Base-by-base conservation (phyloP, 2,888 invertebrate species). In the Harpalus rufipes region DNA sequence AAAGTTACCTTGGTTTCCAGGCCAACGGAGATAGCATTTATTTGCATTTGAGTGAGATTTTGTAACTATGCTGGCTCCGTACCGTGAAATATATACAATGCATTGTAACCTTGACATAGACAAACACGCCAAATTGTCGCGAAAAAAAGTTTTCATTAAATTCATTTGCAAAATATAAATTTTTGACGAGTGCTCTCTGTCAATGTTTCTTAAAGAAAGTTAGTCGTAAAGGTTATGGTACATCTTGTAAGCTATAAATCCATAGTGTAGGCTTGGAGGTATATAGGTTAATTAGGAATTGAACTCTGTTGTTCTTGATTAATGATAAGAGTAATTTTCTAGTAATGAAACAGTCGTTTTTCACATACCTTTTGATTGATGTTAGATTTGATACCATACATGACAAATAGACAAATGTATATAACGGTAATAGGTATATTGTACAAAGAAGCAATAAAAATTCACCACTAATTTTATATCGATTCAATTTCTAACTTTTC, bases 1-100 rank as follows among this genome's bases (percentile, higher is more conserved):
- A 78, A 78, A n/a, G 25, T 78, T 78, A 58, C 78, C 78, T 78
- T 78, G 78, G 78, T 58, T 58, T 78, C n/a, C 56, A 58, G 78
- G 58, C 56, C 78, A 78, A 14, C 14, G 1, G 58, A 78, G 58
- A 78, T 56, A 78, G 14, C n/a, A 68, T 68, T 68, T 68, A 39
- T 32, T 65, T 32, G 32, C 65, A 65, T 68, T 8, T 14, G 39
- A n/a, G 32, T 68, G 25, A 32, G 78, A 56, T 78, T 78, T 78
- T 78, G 78, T 58, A 78, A 78, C 58, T 56, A 78, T 78, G 32
- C 56, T 32, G n/a, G 51, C 25, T 32, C 56, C 25, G 18, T 56
- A 58, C 25, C 78, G 58, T 78, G 58, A 56, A 78, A 78, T 78
- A 56, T 51, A 78, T 78, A 56, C 78, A 58, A 21, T 21, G 41